Evolutionary conservation across 2,888 invertebrate species (phyloP).

Genomic region (Macrosiphum euphorbiae): DNA sequence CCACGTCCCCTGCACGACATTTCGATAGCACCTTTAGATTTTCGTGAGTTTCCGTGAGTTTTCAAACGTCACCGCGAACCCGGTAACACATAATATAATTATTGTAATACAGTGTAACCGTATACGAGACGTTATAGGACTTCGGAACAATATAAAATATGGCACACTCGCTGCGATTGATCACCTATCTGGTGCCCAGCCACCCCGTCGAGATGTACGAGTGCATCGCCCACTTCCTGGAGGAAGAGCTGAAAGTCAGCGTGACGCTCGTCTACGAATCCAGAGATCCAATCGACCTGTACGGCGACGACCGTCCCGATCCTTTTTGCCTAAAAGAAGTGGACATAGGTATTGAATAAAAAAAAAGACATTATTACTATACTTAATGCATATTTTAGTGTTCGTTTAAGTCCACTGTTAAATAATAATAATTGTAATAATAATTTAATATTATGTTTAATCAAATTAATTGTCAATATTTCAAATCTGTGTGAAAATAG

Average conservation of each 20-base stretch:
- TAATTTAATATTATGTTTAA: neutral
- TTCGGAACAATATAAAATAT: neutral
- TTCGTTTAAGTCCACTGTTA: neutral
- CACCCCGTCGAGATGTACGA: conserved; percentile 76
- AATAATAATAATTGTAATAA: neutral
- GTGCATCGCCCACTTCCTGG: conserved; percentile 74
- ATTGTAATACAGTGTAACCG: neutral
- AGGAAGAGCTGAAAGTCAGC: conserved; percentile 72
- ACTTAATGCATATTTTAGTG: neutral
- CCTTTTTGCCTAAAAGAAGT: conserved; percentile 74
- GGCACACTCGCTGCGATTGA: conserved; percentile 71
- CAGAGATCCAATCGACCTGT: conserved; percentile 71
- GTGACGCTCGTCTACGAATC: conserved; percentile 76
- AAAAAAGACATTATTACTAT: neutral
- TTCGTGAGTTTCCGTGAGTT: too few species aligned
- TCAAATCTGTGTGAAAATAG: neutral
- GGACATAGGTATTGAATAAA: conserved; percentile 73
- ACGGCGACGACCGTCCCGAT: conserved; percentile 72
- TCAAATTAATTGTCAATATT: neutral
- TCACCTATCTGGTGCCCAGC: conserved; percentile 77
- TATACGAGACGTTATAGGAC: neutral
- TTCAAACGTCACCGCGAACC: too few species aligned
- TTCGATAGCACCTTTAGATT: too few species aligned
- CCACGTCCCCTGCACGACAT: neutral
- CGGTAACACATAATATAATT: too few species aligned